These are phyloP conservation scores for Chironomus tepperi DNA, from an alignment of 1,140 invertebrate genomes.

Conservation along the genomic window DNA sequence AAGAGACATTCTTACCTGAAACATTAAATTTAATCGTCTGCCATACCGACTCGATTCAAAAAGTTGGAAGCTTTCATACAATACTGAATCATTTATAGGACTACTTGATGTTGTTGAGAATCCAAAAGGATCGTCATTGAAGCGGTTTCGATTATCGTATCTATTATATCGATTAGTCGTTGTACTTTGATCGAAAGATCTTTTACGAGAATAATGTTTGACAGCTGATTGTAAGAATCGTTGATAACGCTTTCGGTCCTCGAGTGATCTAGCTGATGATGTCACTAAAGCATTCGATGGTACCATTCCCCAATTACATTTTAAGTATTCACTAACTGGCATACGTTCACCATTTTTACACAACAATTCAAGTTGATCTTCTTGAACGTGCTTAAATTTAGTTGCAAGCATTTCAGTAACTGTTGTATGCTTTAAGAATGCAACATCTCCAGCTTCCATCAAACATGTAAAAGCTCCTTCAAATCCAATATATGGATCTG, in stretches of 20 bases:
- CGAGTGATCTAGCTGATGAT: conserved; percentile 60
- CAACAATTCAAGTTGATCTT: conserved; percentile 72
- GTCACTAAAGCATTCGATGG: conserved; percentile 82
- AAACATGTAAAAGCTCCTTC: conserved; percentile 84
- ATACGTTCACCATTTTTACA: conserved; percentile 72
- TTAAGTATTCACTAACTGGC: conserved; percentile 58
- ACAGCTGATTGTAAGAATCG: conserved; percentile 48
- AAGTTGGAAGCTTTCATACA: conserved; percentile 53
- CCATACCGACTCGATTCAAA: conserved; percentile 65
- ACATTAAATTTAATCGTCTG: conserved; percentile 54
- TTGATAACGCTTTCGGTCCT: conserved; percentile 52
- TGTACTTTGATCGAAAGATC: background rate
- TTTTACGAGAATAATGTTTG: conserved; percentile 38
- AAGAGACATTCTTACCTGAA: conserved; percentile 46
- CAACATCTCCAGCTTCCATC: conserved; percentile 78
- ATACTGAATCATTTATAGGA: conserved; percentile 30
- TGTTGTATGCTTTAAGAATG: conserved; percentile 85
- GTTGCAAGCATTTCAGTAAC: conserved; percentile 58
- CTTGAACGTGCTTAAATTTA: conserved; percentile 48
- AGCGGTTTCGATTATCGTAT: conserved; percentile 25
- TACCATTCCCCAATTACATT: conserved; percentile 81
- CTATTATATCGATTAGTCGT: conserved; percentile 29
- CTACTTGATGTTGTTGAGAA: conserved; percentile 24
- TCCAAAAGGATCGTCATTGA: conserved; percentile 12
- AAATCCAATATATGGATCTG: conserved; percentile 85